phyloP scores from a whole-genome alignment of 2,888 invertebrate genomes.

The Sarcophaga rosellei region DNA sequence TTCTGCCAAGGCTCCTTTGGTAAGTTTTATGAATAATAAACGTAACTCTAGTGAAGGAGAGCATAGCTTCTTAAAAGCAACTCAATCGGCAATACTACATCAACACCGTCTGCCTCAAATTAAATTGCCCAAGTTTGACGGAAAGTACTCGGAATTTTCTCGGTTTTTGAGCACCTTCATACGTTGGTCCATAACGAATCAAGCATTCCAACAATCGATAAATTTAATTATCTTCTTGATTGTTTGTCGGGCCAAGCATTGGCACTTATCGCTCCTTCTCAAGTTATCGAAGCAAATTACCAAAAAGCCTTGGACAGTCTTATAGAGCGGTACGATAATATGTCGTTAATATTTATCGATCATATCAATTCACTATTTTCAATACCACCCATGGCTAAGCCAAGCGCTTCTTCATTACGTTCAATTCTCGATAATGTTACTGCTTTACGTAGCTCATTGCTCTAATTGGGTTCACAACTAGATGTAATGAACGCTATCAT shows the following conservation, averaged over 20 bases:
- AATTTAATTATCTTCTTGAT: neutral
- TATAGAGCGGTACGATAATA: conserved; percentile 25
- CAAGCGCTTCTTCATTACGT: conserved; percentile 4
- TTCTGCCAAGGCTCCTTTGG: neutral
- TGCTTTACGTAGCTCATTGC: conserved; percentile 32
- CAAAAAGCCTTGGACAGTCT: neutral
- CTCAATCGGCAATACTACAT: neutral
- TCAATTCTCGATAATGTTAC: conserved; percentile 40
- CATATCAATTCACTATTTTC: neutral
- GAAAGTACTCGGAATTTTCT: neutral
- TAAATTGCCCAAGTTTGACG: conserved; percentile 4
- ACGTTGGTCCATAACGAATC: neutral
- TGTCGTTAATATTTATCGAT: conserved; percentile 8
- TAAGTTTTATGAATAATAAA: neutral
- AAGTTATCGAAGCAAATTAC: conserved; percentile 47
- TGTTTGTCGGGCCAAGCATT: conserved; percentile 39
- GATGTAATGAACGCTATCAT: conserved; percentile 30
- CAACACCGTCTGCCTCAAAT: conserved; percentile 9
- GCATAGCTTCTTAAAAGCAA: neutral
- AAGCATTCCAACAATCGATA: no score
- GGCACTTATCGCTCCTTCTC: conserved; percentile 30
- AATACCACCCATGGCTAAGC: conserved; percentile 1
- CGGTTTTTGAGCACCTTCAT: conserved; percentile 9
- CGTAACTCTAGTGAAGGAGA: neutral
- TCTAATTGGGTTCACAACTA: conserved; percentile 7